Evolutionary conservation across 2,888 invertebrate species (phyloP), one percentile per base, ranked within the genome.

Genomic region (Ypsolopha scabrella): DNA sequence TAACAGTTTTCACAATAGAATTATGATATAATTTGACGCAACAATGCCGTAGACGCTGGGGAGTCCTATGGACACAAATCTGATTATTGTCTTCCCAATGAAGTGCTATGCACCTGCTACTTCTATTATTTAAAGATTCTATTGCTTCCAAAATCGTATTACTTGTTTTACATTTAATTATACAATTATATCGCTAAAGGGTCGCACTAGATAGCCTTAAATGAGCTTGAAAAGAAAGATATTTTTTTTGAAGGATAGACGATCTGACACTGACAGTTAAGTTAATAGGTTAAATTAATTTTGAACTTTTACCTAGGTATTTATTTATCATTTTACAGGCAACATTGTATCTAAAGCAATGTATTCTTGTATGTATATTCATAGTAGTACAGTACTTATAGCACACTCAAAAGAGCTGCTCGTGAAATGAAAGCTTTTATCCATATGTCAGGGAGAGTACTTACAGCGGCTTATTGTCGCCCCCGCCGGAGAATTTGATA

Each of bases 381-480:
- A 39, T 9, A 39, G 39, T n/a, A 39, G 10, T 64, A 24, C 24
- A 39, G 10, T 64, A 24, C 24, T 61, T 24, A 24, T 24, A 24
- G 24, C 24, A 58, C 75, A 80, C 80, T 80, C 76, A 75, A 82
- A 82, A 83, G 79, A 79, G 79, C 80, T 77, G 76, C 77, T 80
- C 81, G 81, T 79, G 75, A 86, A 86, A 86, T 83, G 85, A 85
- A 86, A 85, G 86, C 86, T 85, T 85, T 83, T 83, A 86, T 85
- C 83, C 86, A 86, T 86, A 86, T 86, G 86, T 86, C 80, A 78
- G 80, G 74, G 81, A 72, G 76, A 83, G 85, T 85, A 83, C 86
- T 86, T 86, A 86, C 83, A 82, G 79, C 81, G 80, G 85, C 86
- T 86, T 86, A 86, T 86, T 86, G 86, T 86, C 85, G 83, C 86